Percentiles rank a stretch among this genome's conserved stretches.
These are phyloP conservation scores for Cerastoderma edule DNA, from an alignment of 2,888 invertebrate genomes.

Conservation along the genomic window DNA sequence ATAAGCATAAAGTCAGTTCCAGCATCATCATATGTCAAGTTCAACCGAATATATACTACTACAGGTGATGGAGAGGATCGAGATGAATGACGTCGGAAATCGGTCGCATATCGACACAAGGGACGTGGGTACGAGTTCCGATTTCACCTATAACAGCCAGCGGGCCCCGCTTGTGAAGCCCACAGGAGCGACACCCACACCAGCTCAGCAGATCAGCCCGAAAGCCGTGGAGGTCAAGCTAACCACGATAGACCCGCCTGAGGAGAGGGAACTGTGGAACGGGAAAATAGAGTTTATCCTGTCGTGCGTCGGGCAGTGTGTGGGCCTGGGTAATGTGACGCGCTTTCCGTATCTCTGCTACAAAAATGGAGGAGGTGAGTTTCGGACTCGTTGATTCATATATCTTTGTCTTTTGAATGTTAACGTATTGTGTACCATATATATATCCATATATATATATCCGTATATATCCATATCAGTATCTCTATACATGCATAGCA, in stretches of 20 bases:
- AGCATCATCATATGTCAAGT: too few relatives aligned
- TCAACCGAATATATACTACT: too few relatives aligned
- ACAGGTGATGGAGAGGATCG: constrained; percentile 24
- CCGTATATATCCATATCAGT: too few relatives aligned
- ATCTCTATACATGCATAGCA: too few relatives aligned
- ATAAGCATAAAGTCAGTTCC: too few relatives aligned
- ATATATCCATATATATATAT: too few relatives aligned
- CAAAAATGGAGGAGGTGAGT: constrained; percentile 77
- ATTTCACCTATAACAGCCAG: constrained; percentile 58
- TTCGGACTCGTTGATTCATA: too few relatives aligned
- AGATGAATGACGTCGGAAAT: constrained; percentile 28
- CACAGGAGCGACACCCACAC: too few relatives aligned
- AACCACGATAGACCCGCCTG: constrained; percentile 20
- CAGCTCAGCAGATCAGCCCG: constrained; percentile 29
- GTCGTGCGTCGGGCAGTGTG: constrained; percentile 76
- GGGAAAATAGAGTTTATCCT: constrained; percentile 74
- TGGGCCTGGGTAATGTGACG: constrained; percentile 75
- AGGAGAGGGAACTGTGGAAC: constrained; percentile 67
- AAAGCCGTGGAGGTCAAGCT: constrained; percentile 47
- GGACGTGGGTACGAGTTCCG: constrained; percentile 51
- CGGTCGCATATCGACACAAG: constrained; percentile 35
- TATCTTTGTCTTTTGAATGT: too few relatives aligned
- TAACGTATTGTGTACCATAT: too few relatives aligned
- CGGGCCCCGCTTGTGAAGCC: constrained; percentile 43
- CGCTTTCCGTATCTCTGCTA: constrained; percentile 77